Evolutionary conservation across 1,140 invertebrate species (phyloP).

Genomic region (Halyomorpha halys): DNA sequence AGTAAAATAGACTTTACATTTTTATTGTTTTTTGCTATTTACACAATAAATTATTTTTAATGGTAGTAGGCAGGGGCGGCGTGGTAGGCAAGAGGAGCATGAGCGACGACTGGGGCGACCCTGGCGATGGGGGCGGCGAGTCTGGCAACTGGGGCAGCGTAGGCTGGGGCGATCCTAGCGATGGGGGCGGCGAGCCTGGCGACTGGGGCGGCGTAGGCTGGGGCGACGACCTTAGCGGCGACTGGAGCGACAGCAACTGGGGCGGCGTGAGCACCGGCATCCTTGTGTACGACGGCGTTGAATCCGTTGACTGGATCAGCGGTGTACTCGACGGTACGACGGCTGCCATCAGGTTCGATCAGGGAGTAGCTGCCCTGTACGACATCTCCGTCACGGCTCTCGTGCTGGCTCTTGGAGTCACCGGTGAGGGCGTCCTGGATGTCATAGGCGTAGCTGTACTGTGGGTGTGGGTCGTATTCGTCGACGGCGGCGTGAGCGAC

Average conservation of each 20-base stretch:
- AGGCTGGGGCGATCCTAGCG: background rate
- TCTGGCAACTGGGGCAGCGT: background rate
- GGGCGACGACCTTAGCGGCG: slow-evolving; percentile 8
- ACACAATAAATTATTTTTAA: too few species aligned
- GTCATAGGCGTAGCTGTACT: slow-evolving; percentile 32
- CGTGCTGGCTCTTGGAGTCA: slow-evolving; percentile 17
- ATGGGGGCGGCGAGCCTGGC: background rate
- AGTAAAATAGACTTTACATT: too few species aligned
- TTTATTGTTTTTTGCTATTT: too few species aligned
- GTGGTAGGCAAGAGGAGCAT: slow-evolving; percentile 14
- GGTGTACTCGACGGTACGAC: slow-evolving; percentile 29
- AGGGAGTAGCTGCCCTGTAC: slow-evolving; percentile 31
- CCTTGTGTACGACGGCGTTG: slow-evolving; percentile 17
- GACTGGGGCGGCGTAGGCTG: slow-evolving; percentile 7
- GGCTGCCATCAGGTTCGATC: slow-evolving; percentile 28
- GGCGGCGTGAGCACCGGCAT: background rate
- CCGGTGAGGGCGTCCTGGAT: slow-evolving; percentile 27
- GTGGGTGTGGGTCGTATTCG: slow-evolving; percentile 34
- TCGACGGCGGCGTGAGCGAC: slow-evolving; percentile 1
- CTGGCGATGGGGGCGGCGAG: too few species aligned
- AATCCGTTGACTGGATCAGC: slow-evolving; percentile 17
- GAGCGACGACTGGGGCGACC: slow-evolving; percentile 1
- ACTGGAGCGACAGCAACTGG: slow-evolving; percentile 5
- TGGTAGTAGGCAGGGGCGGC: background rate
- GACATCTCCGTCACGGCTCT: slow-evolving; percentile 11